Base-by-base conservation (phyloP, 2,888 invertebrate species). In the Drepanosiphum platanoidis region DNA sequence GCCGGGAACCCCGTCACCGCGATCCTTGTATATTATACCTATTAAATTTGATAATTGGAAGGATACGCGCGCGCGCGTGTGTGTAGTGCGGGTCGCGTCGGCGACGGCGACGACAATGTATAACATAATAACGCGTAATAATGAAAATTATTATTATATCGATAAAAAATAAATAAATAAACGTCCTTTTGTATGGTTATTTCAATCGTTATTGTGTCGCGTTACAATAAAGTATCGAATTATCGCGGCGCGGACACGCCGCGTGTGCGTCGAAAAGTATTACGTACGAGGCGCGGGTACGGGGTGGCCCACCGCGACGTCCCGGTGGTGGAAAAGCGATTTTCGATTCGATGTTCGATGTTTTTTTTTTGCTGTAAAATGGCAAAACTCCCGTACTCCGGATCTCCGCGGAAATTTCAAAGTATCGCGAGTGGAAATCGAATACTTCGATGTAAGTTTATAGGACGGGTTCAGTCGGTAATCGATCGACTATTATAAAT, bases 21-120 rank as follows among this genome's bases (percentile, higher is more conserved):
- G 74, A 13, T 18, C 7, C 4, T 27, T 80, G 80, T 81, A 36
- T n/a, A n/a, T n/a, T n/a, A n/a, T 58, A 81, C 70, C 71, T 81
- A 81, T 81, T 81, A 81, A 81, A 81, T 81, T 81, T 30, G 80
- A 71, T 81, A 81, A 79, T 81, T 70, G 58, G 80, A 81, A 36
- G 22, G 71, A 81, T 70, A 81, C 70, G 70, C 58, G 70, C 58
- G 27, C 22, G 52, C n/a, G 39, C 36, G 70, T 36, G 70, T 70
- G 71, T 58, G n/a, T n/a, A n/a, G n/a, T n/a, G n/a, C n/a, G n/a
- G n/a, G n/a, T n/a, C n/a, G n/a, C n/a, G n/a, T n/a, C n/a, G n/a
- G n/a, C n/a, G n/a, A n/a, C n/a, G n/a, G n/a, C n/a, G 34, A 8
- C 58, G 58, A 70, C 70, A 71, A 70, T 81, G 36, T 81, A 70